These are phyloP conservation scores for Gallinago undulata DNA, from an alignment of 2,113 vertebrate genomes.

Conservation along the genomic window DNA sequence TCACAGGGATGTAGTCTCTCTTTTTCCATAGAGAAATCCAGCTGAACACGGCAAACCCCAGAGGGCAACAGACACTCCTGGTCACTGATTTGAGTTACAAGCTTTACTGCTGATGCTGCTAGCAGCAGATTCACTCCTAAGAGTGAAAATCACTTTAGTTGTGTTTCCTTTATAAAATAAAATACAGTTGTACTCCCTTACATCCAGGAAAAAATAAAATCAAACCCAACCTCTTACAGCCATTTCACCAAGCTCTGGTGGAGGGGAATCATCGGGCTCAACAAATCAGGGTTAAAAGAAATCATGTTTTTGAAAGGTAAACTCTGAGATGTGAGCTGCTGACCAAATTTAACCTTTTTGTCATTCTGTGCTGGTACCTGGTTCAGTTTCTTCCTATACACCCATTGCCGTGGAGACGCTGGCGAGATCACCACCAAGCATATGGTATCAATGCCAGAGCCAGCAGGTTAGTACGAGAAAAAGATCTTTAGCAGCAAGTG, in stretches of 20 bases:
- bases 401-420: neutral
- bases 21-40: neutral
- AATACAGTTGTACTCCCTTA: neutral
- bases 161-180: neutral
- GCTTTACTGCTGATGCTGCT: neutral
- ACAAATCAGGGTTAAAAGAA: neutral
- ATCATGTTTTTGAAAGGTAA: neutral
- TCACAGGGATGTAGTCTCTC: neutral
- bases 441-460: neutral
- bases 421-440: neutral
- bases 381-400: neutral
- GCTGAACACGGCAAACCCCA: accelerated
- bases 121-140: neutral
- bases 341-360: neutral
- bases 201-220: neutral
- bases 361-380: neutral
- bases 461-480: constrained; percentile 7
- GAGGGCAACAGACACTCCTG: neutral
- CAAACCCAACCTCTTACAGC: neutral
- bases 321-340: neutral
- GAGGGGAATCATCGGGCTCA: accelerated
- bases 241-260: accelerated
- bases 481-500: constrained; percentile 5
- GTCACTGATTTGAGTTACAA: neutral
- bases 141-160: neutral